Conservation (phyloP, 2,888 invertebrate genomes). For the Hypomecis atomaria region DNA sequence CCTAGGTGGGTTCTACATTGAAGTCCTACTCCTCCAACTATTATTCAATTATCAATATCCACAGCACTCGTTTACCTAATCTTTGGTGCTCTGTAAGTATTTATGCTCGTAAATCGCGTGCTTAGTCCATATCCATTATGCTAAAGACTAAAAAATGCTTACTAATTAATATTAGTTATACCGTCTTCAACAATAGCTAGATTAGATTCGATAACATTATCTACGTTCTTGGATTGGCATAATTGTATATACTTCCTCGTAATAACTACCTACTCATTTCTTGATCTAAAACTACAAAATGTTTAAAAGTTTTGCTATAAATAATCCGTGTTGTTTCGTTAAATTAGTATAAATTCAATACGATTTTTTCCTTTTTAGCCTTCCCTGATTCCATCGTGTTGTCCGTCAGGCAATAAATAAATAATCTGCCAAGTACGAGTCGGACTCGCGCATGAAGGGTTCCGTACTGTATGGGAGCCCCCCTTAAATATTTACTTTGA, state of each 20-base stretch:
- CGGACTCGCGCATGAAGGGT: no score
- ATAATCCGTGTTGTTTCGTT: no score
- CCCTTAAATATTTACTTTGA: no score
- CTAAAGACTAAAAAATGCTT: conserved; percentile 36
- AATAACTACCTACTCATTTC: neutral
- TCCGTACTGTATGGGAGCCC: no score
- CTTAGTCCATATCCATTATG: conserved; percentile 25
- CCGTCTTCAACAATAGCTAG: conserved; percentile 37
- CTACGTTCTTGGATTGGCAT: conserved; percentile 35
- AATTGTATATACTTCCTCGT: conserved; percentile 18
- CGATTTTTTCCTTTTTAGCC: no score
- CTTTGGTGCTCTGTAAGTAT: neutral
- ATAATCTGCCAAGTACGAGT: no score
- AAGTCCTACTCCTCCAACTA: no score
- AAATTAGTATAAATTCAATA: no score
- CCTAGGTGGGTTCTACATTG: no score
- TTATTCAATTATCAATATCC: neutral
- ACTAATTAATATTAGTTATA: conserved; percentile 42
- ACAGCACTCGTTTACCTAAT: neutral
- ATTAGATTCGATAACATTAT: conserved; percentile 31
- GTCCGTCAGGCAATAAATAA: no score
- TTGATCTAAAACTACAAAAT: neutral
- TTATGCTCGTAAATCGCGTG: conserved; percentile 33
- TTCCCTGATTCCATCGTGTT: no score
- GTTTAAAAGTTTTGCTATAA: no score